Conservation (phyloP, 2,888 invertebrate genomes). For the Tortrix viridana region DNA sequence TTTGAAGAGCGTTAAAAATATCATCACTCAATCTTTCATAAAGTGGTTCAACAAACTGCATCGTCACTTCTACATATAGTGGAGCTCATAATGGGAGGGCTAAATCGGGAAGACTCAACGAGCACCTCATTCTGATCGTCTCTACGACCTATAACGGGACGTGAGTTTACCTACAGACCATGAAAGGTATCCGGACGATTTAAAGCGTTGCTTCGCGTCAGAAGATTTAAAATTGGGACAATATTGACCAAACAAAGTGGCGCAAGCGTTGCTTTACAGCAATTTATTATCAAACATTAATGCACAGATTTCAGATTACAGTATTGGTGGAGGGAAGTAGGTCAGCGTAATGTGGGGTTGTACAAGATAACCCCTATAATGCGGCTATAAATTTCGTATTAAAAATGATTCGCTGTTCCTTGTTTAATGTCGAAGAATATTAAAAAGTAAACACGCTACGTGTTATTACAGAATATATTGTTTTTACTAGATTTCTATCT, state of each 20-base stretch:
- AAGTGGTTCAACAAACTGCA: conserved; percentile 42
- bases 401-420: conserved; percentile 48
- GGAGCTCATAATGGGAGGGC: conserved; percentile 21
- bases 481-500: too few species aligned
- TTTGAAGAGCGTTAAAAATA: conserved; percentile 44
- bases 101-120: conserved; percentile 29
- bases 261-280: conserved; percentile 47
- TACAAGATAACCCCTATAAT: conserved; percentile 62
- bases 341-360: conserved; percentile 62
- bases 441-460: conserved; percentile 10
- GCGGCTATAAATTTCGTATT: conserved; percentile 58
- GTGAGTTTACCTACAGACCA: conserved; percentile 24
- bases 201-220: conserved; percentile 3
- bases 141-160: conserved; percentile 31
- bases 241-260: conserved; percentile 50
- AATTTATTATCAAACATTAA: conserved; percentile 58
- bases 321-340: conserved; percentile 59
- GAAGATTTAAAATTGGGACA: conserved; percentile 48
- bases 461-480: too few species aligned
- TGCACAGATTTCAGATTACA: conserved; percentile 63
- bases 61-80: conserved; percentile 31
- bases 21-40: conserved; percentile 47
- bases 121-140: conserved; percentile 27
- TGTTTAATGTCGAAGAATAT: conserved; percentile 27
- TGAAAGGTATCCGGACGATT: conserved; percentile 21